Evolutionary conservation across 1,140 invertebrate species (phyloP).

Genomic region (Nephila pilipes): DNA sequence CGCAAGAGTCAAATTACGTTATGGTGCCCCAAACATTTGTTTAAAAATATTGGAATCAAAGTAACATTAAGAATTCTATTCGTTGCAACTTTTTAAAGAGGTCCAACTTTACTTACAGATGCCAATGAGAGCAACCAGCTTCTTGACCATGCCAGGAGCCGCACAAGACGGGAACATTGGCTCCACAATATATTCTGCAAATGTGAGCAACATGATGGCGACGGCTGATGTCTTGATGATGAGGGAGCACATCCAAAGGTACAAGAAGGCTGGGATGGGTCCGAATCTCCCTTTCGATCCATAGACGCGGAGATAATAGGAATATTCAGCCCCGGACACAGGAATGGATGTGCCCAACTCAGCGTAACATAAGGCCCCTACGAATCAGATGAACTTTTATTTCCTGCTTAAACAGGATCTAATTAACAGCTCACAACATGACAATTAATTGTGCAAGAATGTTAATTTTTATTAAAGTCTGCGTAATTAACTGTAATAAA

Average conservation of each 20-base stretch:
- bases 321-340: constrained; percentile 91
- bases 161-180: constrained; percentile 91
- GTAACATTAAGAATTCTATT: too few species aligned
- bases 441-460: too few species aligned
- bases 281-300: constrained; percentile 83
- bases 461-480: too few species aligned
- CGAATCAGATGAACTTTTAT: not conserved
- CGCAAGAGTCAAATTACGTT: too few species aligned
- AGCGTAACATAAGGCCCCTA: constrained; percentile 88
- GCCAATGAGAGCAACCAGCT: constrained; percentile 85
- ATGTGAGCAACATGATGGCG: constrained; percentile 85
- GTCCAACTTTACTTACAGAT: constrained; percentile 78
- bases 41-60: too few species aligned
- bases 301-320: constrained; percentile 83
- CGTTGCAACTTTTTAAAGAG: not conserved
- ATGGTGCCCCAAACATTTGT: too few species aligned
- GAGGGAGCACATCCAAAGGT: constrained; percentile 90
- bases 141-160: constrained; percentile 84
- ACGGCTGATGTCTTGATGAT: constrained; percentile 88
- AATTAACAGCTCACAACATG: too few species aligned
- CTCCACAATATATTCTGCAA: constrained; percentile 89
- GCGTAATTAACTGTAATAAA: too few species aligned
- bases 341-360: constrained; percentile 87
- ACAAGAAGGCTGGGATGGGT: constrained; percentile 89
- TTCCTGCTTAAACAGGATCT: too few species aligned